Evolutionary conservation across 2,888 invertebrate species (phyloP).

Genomic region (Melinaea menophilus): DNA sequence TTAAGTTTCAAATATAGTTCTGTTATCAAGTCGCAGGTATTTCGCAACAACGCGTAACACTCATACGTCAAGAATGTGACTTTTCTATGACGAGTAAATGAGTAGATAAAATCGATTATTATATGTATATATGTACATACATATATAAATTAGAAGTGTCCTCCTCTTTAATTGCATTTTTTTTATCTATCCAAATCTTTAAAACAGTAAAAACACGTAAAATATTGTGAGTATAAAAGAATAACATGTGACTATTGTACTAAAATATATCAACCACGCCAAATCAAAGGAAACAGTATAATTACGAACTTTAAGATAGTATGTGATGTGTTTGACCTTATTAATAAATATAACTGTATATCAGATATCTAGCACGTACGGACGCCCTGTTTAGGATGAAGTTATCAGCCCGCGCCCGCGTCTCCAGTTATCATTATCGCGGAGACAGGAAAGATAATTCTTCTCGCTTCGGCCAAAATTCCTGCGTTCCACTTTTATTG

Average conservation of each 20-base stretch:
- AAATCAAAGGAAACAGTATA: neutral
- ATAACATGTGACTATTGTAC: no score
- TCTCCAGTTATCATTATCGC: slow-evolving; percentile 19
- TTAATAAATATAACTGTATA: neutral
- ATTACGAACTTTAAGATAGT: neutral
- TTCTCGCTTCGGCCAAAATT: slow-evolving; percentile 15
- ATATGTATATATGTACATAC: neutral
- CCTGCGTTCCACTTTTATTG: slow-evolving; percentile 20
- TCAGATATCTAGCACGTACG: slow-evolving; percentile 1
- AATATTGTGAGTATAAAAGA: no score
- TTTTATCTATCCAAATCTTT: no score
- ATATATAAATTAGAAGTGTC: neutral
- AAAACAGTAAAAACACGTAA: no score
- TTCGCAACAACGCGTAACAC: slow-evolving; percentile 1
- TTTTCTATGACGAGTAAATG: slow-evolving; percentile 7
- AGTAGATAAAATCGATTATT: slow-evolving; percentile 15
- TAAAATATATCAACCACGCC: no score
- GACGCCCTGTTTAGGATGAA: slow-evolving; percentile 7
- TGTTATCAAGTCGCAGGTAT: neutral
- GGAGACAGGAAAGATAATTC: slow-evolving; percentile 18
- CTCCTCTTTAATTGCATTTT: neutral
- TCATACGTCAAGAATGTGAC: slow-evolving; percentile 15
- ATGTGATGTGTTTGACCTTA: neutral
- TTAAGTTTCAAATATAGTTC: no score
- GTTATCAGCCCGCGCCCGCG: slow-evolving; percentile 16